phyloP scores from a whole-genome alignment of 2,113 vertebrate species.

The Plestiodon gilberti region DNA sequence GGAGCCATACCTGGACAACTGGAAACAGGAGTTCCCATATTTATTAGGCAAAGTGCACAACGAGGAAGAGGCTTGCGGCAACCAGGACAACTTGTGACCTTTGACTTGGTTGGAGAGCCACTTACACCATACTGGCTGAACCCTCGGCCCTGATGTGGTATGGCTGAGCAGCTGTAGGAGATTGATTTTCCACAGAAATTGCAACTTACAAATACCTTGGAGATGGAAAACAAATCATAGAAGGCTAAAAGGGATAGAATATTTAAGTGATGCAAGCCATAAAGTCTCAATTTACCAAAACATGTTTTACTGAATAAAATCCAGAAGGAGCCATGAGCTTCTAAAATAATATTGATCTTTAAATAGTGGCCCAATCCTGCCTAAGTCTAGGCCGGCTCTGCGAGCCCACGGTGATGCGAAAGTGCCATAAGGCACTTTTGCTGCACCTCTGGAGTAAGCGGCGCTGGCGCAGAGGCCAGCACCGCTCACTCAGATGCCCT shows the following conservation, averaged over 20 bases:
- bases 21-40: slow-evolving; percentile 98
- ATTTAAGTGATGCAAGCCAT: too few relatives aligned
- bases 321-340: neutral
- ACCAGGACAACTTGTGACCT: slow-evolving; percentile 97
- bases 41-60: slow-evolving; percentile 97
- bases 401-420: too few relatives aligned
- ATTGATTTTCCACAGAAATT: slow-evolving; percentile 99
- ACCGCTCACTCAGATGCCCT: too few relatives aligned
- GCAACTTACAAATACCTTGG: slow-evolving; percentile 98
- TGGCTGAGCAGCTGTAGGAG: slow-evolving; percentile 94
- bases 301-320: neutral
- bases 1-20: slow-evolving; percentile 87
- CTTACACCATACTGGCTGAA: slow-evolving; percentile 98
- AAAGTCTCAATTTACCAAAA: too few relatives aligned
- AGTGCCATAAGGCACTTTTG: too few relatives aligned
- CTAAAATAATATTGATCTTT: too few relatives aligned
- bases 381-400: too few relatives aligned
- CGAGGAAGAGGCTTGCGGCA: slow-evolving; percentile 97
- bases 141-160: slow-evolving; percentile 95
- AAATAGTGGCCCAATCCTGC: too few relatives aligned
- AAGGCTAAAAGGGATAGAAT: neutral
- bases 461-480: too few relatives aligned
- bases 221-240: slow-evolving; percentile 30
- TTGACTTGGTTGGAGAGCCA: slow-evolving; percentile 96
- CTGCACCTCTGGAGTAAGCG: too few relatives aligned